phyloP scores from a whole-genome alignment of 2,797 vertebrate genomes.

The Melanotaenia maccullochi region DNA sequence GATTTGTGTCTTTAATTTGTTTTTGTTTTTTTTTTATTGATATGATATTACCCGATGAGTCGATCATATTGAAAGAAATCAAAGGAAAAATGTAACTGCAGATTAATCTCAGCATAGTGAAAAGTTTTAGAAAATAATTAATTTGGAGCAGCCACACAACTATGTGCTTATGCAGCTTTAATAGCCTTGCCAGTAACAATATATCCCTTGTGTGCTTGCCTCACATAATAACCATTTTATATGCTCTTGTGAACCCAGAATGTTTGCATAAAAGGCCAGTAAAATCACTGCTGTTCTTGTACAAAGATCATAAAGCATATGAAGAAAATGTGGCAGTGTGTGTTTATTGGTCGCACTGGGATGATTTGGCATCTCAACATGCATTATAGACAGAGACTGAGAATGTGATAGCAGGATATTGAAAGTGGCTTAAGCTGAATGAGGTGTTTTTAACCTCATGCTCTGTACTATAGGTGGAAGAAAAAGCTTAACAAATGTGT shows the following conservation, averaged over 20 bases:
- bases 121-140: conserved; percentile 30
- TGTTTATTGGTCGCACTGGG: conserved; percentile 24
- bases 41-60: conserved; percentile 1
- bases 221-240: conserved; percentile 61
- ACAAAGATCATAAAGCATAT: conserved; percentile 39
- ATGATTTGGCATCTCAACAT: conserved; percentile 23
- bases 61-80: neutral
- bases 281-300: conserved; percentile 49
- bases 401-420: conserved; percentile 16
- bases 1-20: neutral
- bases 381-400: conserved; percentile 11
- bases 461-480: neutral
- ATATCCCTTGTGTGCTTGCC: conserved; percentile 35
- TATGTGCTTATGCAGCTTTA: conserved; percentile 49
- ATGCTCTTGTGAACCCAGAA: conserved; percentile 48
- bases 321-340: conserved; percentile 23
- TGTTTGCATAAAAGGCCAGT: conserved; percentile 51
- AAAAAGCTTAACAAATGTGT: conserved; percentile 4
- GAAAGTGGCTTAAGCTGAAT: neutral
- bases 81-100: neutral
- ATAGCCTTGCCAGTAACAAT: conserved; percentile 53
- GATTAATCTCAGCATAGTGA: conserved; percentile 28
- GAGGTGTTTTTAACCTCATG: conserved; percentile 19
- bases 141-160: conserved; percentile 46
- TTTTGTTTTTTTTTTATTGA: neutral